phyloP scores from a whole-genome alignment of 1,140 invertebrate genomes.

The Goniozus legneri region DNA sequence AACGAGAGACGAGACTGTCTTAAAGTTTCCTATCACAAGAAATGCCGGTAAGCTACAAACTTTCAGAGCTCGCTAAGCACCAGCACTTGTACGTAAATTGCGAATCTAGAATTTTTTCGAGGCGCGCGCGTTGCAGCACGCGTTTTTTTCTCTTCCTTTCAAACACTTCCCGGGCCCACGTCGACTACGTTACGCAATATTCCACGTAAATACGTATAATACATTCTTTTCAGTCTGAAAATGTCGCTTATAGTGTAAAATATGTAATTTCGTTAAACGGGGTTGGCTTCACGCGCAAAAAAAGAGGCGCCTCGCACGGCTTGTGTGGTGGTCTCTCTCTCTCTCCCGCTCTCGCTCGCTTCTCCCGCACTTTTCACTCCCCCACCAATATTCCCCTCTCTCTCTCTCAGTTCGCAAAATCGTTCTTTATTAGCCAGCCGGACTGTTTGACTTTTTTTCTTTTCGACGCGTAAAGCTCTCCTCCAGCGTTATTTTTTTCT shows the following conservation, averaged over 20 bases:
- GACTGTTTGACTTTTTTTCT: background rate
- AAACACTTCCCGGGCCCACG: conserved; percentile 29
- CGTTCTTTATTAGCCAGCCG: background rate
- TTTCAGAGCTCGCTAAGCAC: too few relatives aligned
- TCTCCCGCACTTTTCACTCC: conserved; percentile 10
- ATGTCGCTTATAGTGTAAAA: too few relatives aligned
- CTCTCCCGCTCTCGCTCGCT: conserved; percentile 1
- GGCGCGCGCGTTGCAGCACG: too few relatives aligned
- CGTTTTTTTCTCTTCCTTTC: too few relatives aligned
- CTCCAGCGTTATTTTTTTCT: background rate
- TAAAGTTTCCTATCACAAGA: too few relatives aligned
- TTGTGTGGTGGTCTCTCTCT: conserved; percentile 4
- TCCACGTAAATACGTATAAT: conserved; percentile 40
- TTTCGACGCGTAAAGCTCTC: background rate
- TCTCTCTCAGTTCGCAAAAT: background rate
- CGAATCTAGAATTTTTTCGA: too few relatives aligned
- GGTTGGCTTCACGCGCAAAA: too few relatives aligned
- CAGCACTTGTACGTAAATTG: too few relatives aligned
- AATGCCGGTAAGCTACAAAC: too few relatives aligned
- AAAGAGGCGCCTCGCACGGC: conserved; percentile 13
- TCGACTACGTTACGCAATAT: conserved; percentile 38
- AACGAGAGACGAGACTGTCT: too few relatives aligned
- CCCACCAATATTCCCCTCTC: background rate
- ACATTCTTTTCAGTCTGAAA: too few relatives aligned
- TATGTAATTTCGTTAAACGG: too few relatives aligned